phyloP scores from a whole-genome alignment of 2,888 invertebrate species.

The Aphidius colemani region DNA sequence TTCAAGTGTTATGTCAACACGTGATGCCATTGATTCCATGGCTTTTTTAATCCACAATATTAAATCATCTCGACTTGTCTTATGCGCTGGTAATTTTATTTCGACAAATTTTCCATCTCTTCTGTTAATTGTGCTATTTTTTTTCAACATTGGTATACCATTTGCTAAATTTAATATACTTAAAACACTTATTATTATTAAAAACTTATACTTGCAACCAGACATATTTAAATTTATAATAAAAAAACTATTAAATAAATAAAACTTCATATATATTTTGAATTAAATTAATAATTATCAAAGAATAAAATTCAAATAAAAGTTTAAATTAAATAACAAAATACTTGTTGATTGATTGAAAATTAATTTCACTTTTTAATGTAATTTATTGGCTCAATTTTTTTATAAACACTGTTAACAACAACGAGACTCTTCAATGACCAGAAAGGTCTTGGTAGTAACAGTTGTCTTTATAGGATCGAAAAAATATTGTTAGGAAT shows the following conservation, averaged over 20 bases:
- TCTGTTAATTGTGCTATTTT: not conserved
- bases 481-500: conserved; percentile 9
- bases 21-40: conserved; percentile 53
- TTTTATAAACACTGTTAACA: not conserved
- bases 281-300: too few species aligned
- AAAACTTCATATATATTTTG: too few species aligned
- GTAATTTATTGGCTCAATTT: not conserved
- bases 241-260: too few species aligned
- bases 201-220: conserved; percentile 4
- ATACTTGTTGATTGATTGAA: too few species aligned
- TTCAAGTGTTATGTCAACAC: conserved; percentile 50
- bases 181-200: conserved; percentile 9
- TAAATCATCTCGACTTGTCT: conserved; percentile 48
- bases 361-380: not conserved
- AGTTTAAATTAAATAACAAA: not conserved
- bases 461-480: conserved; percentile 21
- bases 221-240: conserved; percentile 1
- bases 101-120: conserved; percentile 40
- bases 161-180: conserved; percentile 20
- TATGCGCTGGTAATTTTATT: conserved; percentile 46
- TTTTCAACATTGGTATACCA: conserved; percentile 19
- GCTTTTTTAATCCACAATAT: conserved; percentile 53
- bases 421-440: conserved; percentile 12
- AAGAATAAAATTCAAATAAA: too few species aligned
- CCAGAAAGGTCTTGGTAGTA: conserved; percentile 9